phyloP scores from a whole-genome alignment of 2,113 vertebrate genomes.

The Cynoglossus semilaevis region DNA sequence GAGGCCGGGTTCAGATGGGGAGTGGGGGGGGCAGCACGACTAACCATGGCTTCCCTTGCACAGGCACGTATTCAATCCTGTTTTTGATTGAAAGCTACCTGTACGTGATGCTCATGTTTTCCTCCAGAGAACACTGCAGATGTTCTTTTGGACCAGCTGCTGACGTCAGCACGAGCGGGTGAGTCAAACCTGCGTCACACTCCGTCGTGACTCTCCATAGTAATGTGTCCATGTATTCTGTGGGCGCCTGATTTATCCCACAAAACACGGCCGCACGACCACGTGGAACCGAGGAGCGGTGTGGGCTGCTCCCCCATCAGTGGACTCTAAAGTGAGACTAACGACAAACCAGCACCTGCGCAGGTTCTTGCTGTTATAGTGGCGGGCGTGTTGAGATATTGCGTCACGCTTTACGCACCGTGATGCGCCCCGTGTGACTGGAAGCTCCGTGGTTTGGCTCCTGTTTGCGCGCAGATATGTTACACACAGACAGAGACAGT shows the following conservation, averaged over 20 bases:
- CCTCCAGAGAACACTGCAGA: conserved; percentile 60
- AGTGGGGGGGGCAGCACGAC: no score
- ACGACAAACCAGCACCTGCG: not conserved
- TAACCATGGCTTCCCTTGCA: not conserved
- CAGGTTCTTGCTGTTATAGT: conserved; percentile 39
- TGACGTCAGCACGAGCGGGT: conserved; percentile 69
- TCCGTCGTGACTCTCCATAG: conserved; percentile 72
- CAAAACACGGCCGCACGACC: conserved; percentile 35
- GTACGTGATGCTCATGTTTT: conserved; percentile 1
- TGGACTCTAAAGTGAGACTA: not conserved
- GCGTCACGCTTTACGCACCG: conserved; percentile 70
- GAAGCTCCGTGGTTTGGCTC: conserved; percentile 46
- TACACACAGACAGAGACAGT: conserved; percentile 29
- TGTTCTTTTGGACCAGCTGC: conserved; percentile 31
- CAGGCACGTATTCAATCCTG: not conserved
- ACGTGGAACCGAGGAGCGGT: conserved; percentile 50
- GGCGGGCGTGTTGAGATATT: conserved; percentile 49
- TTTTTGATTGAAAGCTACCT: conserved; percentile 9
- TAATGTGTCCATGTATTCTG: conserved; percentile 34
- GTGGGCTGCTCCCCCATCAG: not conserved
- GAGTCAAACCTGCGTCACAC: conserved; percentile 78
- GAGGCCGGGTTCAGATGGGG: no score
- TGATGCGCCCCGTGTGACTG: conserved; percentile 46
- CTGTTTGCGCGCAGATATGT: conserved; percentile 53
- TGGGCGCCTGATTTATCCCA: conserved; percentile 26